Percentiles rank a stretch among this genome's conserved stretches.
These are phyloP conservation scores for Biston betularia DNA, from an alignment of 2,888 invertebrate species.

Conservation along the genomic window DNA sequence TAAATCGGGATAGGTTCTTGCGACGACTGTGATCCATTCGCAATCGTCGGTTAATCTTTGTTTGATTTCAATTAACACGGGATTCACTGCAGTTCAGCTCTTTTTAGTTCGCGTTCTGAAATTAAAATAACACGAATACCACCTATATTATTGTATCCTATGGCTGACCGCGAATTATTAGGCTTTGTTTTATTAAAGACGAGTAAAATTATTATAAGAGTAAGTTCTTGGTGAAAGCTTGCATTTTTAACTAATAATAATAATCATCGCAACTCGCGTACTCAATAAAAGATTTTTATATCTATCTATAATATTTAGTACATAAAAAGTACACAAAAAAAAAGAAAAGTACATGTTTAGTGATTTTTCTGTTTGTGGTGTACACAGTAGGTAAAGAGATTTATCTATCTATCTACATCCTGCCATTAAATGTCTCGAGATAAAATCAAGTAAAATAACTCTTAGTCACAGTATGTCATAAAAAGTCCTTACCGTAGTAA, in stretches of 20 bases:
- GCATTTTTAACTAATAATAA: slow-evolving; percentile 9
- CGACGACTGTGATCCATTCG: slow-evolving; percentile 60
- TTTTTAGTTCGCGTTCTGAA: slow-evolving; percentile 30
- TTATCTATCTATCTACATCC: background rate
- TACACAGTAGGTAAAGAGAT: too few species aligned
- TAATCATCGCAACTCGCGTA: too few species aligned
- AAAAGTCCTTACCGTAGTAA: too few species aligned
- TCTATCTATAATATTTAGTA: background rate
- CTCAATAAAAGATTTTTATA: background rate
- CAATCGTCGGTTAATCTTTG: slow-evolving; percentile 75
- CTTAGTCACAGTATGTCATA: too few species aligned
- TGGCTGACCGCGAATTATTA: slow-evolving; percentile 8
- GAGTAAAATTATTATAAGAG: background rate
- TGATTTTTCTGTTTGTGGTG: too few species aligned
- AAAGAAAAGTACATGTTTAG: too few species aligned
- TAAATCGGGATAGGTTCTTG: slow-evolving; percentile 61
- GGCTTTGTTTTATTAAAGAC: background rate
- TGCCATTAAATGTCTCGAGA: slow-evolving; percentile 46
- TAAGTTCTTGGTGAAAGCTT: background rate
- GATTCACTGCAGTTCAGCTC: slow-evolving; percentile 43
- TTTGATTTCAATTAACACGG: slow-evolving; percentile 80
- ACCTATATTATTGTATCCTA: slow-evolving; percentile 13
- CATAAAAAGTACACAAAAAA: too few species aligned
- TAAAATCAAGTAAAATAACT: slow-evolving; percentile 24
- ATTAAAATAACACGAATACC: slow-evolving; percentile 19